These are phyloP conservation scores for Oryzias melastigma DNA, from an alignment of 2,113 vertebrate genomes.

Conservation along the genomic window DNA sequence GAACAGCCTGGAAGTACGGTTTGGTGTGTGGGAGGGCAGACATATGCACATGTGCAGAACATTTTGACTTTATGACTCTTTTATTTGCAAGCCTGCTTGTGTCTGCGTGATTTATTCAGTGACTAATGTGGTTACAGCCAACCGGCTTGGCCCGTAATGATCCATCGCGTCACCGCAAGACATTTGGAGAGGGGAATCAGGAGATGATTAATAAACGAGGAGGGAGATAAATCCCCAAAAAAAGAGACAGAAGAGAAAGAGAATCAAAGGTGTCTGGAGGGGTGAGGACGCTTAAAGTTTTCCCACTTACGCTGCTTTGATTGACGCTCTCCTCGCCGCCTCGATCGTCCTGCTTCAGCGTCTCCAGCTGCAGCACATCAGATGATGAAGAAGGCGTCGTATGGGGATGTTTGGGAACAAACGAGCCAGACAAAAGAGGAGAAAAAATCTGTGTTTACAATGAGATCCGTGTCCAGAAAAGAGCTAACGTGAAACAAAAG, in stretches of 20 bases:
- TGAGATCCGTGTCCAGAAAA: slow-evolving; percentile 23
- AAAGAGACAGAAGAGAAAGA: slow-evolving; percentile 14
- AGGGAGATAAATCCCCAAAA: slow-evolving; percentile 5
- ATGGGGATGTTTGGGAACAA: not conserved
- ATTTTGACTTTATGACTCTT: slow-evolving; percentile 42
- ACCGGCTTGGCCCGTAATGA: slow-evolving; percentile 64
- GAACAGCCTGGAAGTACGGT: slow-evolving; percentile 24
- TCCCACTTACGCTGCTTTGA: slow-evolving; percentile 77
- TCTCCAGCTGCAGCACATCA: slow-evolving; percentile 72
- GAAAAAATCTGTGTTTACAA: slow-evolving; percentile 5
- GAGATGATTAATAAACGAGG: too few species aligned
- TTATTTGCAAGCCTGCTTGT: slow-evolving; percentile 58
- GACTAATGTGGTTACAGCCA: slow-evolving; percentile 46
- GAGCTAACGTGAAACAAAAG: not conserved
- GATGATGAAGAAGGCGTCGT: slow-evolving; percentile 43
- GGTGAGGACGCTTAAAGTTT: slow-evolving; percentile 3
- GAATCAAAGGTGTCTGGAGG: slow-evolving; percentile 23
- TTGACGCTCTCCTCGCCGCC: slow-evolving; percentile 71
- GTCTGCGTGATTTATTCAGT: slow-evolving; percentile 67
- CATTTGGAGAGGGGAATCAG: not conserved
- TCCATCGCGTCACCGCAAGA: slow-evolving; percentile 59
- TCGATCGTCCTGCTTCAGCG: slow-evolving; percentile 73
- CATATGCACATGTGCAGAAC: slow-evolving; percentile 30
- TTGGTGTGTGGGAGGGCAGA: slow-evolving; percentile 34
- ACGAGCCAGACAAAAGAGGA: slow-evolving; percentile 16